A percentile compares a stretch with the other conserved stretches of the same genome.
Evolutionary conservation across 2,113 vertebrate genomes (phyloP).

Genomic region (Accipiter virgatus): DNA sequence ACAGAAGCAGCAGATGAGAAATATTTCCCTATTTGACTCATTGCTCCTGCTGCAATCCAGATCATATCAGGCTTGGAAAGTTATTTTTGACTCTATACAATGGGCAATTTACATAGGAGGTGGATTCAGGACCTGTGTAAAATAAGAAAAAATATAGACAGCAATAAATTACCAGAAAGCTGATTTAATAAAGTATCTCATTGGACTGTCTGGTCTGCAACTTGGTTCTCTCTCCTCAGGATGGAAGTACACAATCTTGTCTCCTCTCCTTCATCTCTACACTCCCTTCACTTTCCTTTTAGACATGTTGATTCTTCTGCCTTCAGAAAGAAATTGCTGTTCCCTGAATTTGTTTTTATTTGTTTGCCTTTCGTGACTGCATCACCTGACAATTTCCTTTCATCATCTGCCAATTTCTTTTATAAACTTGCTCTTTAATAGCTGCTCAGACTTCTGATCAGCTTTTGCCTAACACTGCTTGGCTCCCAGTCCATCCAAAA

Average conservation of each 20-base stretch:
- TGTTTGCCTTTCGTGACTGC: background rate
- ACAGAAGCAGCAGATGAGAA: background rate
- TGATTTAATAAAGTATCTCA: background rate
- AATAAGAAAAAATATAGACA: background rate
- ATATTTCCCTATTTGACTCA: background rate
- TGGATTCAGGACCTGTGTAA: background rate
- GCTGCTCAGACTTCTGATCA: background rate
- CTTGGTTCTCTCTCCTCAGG: background rate
- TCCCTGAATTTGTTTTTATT: constrained; percentile 29
- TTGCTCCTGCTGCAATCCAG: background rate
- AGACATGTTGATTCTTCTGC: background rate
- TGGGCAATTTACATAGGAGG: background rate
- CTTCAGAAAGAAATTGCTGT: background rate
- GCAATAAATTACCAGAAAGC: background rate
- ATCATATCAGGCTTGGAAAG: background rate
- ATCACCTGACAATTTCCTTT: constrained; percentile 15
- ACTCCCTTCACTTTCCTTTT: background rate
- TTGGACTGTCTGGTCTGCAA: background rate
- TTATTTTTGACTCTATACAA: background rate
- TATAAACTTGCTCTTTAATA: background rate
- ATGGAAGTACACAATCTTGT: background rate
- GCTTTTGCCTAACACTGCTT: background rate
- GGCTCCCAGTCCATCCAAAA: background rate
- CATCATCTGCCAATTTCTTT: background rate
- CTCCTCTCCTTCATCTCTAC: background rate